phyloP scores from a whole-genome alignment of 1,140 invertebrate genomes.

The Drosophila repleta region DNA sequence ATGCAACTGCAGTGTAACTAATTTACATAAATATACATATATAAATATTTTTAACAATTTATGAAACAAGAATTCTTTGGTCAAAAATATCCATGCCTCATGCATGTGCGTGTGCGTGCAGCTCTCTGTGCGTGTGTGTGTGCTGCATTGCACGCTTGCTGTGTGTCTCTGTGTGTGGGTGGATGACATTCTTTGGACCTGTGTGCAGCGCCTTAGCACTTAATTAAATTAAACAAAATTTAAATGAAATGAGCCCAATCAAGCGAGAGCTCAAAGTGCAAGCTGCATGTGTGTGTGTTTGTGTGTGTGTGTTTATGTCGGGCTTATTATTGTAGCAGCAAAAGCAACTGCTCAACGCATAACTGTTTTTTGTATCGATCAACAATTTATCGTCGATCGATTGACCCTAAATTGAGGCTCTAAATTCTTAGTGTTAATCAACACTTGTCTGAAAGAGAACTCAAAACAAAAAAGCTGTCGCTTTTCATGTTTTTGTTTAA shows the following conservation, averaged over 20 bases:
- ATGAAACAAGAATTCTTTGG: conserved; percentile 31
- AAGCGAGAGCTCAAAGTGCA: conserved; percentile 34
- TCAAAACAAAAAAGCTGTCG: neutral
- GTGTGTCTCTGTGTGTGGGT: conserved; percentile 16
- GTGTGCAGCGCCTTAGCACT: conserved; percentile 34
- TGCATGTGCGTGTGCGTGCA: conserved; percentile 12
- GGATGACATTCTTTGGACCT: conserved; percentile 39
- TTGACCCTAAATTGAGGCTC: conserved; percentile 15
- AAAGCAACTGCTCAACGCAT: neutral
- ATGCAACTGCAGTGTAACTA: conserved; percentile 57
- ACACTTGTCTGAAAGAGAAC: neutral
- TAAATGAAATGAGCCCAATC: conserved; percentile 31
- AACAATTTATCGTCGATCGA: conserved; percentile 25
- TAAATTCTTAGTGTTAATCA: conserved; percentile 3
- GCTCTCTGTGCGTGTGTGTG: conserved; percentile 33
- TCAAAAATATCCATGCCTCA: conserved; percentile 35
- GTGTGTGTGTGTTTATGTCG: conserved; percentile 13
- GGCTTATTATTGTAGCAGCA: conserved; percentile 13
- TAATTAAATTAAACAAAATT: conserved; percentile 53
- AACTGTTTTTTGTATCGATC: conserved; percentile 29
- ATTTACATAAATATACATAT: conserved; percentile 42
- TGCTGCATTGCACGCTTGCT: conserved; percentile 5
- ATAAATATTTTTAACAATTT: conserved; percentile 13
- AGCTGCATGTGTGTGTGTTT: conserved; percentile 3
- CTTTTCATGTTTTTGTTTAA: neutral